phyloP scores from a whole-genome alignment of 2,888 invertebrate species.

The Malthinus seriepunctatus region DNA sequence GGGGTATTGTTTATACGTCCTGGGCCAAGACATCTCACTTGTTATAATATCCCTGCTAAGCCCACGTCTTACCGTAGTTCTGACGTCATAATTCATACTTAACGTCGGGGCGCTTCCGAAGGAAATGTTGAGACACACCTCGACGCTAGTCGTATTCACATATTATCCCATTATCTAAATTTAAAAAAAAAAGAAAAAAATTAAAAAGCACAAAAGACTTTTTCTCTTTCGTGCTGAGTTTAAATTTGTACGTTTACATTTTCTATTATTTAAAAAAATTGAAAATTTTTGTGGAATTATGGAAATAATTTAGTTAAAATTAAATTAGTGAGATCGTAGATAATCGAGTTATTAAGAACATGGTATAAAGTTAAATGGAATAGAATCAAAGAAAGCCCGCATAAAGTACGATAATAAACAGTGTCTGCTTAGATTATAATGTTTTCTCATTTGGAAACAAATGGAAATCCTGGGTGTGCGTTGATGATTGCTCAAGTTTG shows the following conservation, averaged over 20 bases:
- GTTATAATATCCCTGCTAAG: conserved; percentile 47
- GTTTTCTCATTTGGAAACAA: conserved; percentile 41
- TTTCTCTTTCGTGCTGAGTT: background rate
- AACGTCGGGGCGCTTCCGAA: conserved; percentile 47
- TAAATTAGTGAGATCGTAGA: conserved; percentile 34
- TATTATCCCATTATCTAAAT: conserved; percentile 33
- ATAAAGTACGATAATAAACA: conserved; percentile 42
- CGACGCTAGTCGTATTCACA: conserved; percentile 33
- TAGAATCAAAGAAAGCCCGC: conserved; percentile 43
- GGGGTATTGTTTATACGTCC: conserved; percentile 41
- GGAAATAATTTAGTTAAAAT: conserved; percentile 16
- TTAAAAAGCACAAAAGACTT: conserved; percentile 1
- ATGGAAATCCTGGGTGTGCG: conserved; percentile 36
- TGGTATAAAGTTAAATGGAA: conserved; percentile 44
- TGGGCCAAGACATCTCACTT: conserved; percentile 44
- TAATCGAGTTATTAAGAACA: conserved; percentile 44
- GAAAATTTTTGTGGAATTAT: background rate
- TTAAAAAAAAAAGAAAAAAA: conserved; percentile 1
- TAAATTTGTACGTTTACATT: conserved; percentile 1
- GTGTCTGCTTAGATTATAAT: conserved; percentile 39
- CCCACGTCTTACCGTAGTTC: conserved; percentile 45
- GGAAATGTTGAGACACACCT: conserved; percentile 44
- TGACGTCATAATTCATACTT: conserved; percentile 51
- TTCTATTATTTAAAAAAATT: too few relatives aligned
- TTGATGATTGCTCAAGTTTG: conserved; percentile 40